Conservation (phyloP, 2,888 invertebrate species). For the Netelia fuscicornis region DNA sequence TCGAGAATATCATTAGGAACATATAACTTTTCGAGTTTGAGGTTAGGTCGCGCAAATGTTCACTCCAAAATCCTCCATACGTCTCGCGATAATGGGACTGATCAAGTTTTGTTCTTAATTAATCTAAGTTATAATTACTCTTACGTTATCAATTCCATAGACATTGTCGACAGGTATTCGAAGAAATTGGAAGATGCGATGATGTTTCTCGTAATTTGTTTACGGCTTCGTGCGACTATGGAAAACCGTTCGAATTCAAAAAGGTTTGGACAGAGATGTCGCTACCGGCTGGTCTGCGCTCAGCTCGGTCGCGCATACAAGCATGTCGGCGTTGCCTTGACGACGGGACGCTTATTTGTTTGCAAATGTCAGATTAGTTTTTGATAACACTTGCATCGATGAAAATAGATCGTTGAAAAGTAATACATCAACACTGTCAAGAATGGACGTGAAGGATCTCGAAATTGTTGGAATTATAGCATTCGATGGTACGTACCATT, state of each 20-base stretch:
- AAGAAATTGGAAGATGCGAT: background rate
- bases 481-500: constrained; percentile 89
- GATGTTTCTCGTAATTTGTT: background rate
- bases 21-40: constrained; percentile 22
- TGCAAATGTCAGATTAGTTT: constrained; percentile 42
- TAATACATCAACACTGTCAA: constrained; percentile 17
- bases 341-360: constrained; percentile 56
- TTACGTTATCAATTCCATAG: constrained; percentile 48
- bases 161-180: constrained; percentile 21
- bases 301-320: background rate
- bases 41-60: constrained; percentile 26
- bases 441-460: constrained; percentile 87
- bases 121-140: background rate
- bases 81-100: too few relatives aligned
- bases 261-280: background rate
- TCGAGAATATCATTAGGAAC: background rate
- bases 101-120: background rate
- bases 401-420: background rate
- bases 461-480: constrained; percentile 91
- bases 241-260: constrained; percentile 8
- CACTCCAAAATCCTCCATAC: background rate
- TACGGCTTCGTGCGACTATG: background rate
- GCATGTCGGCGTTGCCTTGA: constrained; percentile 43
- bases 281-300: background rate
- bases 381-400: constrained; percentile 22